phyloP scores from a whole-genome alignment of 2,113 vertebrate genomes.

The Micronycteris hirsuta region DNA sequence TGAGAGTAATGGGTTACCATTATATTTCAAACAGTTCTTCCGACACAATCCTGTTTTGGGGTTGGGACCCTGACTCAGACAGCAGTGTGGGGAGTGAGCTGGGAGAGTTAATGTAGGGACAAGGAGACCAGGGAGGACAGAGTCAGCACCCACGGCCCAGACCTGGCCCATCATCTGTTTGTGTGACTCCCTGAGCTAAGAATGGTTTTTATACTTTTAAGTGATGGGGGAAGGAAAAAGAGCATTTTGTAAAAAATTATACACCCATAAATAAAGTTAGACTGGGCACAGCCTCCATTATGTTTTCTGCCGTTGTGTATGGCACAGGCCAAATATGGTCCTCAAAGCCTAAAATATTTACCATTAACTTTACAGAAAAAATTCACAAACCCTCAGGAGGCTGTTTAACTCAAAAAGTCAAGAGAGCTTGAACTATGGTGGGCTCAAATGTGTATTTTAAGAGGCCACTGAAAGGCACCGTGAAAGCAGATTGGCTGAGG shows the following conservation, averaged over 20 bases:
- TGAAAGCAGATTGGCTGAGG: background rate
- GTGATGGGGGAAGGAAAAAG: background rate
- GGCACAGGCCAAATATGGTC: background rate
- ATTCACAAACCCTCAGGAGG: background rate
- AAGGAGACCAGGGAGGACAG: background rate
- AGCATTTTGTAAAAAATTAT: background rate
- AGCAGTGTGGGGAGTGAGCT: background rate
- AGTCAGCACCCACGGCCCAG: background rate
- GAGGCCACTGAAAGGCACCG: background rate
- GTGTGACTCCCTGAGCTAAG: background rate
- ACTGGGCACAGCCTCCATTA: background rate
- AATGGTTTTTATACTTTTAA: background rate
- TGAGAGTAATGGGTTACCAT: background rate
- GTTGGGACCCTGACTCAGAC: background rate
- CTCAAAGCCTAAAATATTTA: background rate
- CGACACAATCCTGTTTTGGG: fast-evolving
- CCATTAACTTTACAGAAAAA: background rate
- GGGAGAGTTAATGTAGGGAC: background rate
- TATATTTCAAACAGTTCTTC: background rate
- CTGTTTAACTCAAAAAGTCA: background rate
- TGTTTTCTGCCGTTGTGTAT: background rate
- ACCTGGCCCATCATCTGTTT: background rate
- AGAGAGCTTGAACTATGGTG: background rate
- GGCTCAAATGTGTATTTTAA: background rate
- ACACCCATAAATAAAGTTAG: background rate